phyloP scores from a whole-genome alignment of 2,113 vertebrate species.

The Agapornis roseicollis region DNA sequence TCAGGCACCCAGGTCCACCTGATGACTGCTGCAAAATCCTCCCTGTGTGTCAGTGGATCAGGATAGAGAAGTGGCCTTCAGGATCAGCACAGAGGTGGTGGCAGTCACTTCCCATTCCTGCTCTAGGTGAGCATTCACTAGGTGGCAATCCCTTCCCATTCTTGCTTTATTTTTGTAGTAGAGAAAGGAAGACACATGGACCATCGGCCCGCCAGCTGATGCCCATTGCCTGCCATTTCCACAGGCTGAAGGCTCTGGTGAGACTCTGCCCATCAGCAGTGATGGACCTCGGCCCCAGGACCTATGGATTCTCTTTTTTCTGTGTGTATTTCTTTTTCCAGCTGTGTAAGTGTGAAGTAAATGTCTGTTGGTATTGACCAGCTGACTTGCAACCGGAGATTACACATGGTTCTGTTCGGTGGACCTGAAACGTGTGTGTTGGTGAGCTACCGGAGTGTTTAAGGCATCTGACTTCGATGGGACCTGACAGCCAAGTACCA shows the following conservation, averaged over 20 bases:
- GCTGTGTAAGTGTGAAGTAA: not conserved
- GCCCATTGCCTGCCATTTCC: not conserved
- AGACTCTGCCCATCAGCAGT: not conserved
- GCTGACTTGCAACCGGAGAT: not conserved
- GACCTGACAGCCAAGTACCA: not conserved
- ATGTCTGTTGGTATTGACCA: not conserved
- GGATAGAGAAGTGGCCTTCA: not conserved
- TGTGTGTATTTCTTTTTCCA: not conserved
- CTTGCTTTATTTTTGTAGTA: not conserved
- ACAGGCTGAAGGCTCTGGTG: not conserved
- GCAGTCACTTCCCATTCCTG: not conserved
- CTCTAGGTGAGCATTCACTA: not conserved
- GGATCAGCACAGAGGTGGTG: not conserved
- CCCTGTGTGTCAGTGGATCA: not conserved
- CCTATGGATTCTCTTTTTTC: not conserved
- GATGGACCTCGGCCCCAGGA: not conserved
- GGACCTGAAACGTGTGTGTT: not conserved
- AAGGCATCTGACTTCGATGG: not conserved
- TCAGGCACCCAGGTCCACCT: not conserved
- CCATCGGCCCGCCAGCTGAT: not conserved
- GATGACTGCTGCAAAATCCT: not conserved
- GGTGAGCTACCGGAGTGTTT: not conserved
- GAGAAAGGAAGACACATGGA: not conserved
- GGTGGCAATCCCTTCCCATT: not conserved
- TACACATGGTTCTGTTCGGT: accelerated